Evolutionary conservation across 2,888 invertebrate genomes (phyloP).

Genomic region (Zaprionus obscuricornis): DNA sequence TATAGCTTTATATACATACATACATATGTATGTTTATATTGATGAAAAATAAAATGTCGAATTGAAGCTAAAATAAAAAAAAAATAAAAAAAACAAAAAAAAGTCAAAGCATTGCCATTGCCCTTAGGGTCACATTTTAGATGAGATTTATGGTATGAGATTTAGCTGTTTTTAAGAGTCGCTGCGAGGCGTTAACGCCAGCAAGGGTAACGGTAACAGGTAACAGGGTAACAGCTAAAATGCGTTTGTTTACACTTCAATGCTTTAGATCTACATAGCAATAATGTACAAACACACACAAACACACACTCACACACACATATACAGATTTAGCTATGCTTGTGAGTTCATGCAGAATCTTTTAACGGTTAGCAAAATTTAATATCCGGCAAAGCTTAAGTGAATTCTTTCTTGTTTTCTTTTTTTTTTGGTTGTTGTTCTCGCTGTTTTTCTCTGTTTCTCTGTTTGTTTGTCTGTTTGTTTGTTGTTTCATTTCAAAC

Average conservation of each 20-base stretch:
- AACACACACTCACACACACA: background rate
- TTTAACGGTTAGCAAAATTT: slow-evolving; percentile 37
- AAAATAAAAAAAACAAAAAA: no score
- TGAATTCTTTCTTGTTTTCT: slow-evolving; percentile 1
- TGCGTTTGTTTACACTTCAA: slow-evolving; percentile 30
- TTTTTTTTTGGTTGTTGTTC: background rate
- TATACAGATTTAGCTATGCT: background rate
- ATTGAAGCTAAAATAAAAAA: background rate
- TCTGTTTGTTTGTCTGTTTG: no score
- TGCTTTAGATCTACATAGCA: slow-evolving; percentile 27
- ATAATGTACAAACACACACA: background rate
- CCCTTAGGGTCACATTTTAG: no score
- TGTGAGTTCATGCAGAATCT: slow-evolving; percentile 37
- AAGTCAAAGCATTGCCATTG: no score
- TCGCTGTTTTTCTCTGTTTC: no score
- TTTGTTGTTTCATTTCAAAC: no score
- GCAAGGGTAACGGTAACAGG: background rate
- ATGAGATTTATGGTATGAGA: no score
- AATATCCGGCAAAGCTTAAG: slow-evolving; percentile 34
- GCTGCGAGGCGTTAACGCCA: background rate
- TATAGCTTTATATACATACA: no score
- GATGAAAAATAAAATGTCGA: background rate
- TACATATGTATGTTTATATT: no score
- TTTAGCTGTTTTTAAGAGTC: no score
- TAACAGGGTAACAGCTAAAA: slow-evolving; percentile 26